phyloP scores from a whole-genome alignment of 2,888 invertebrate genomes.

The Hydriomena furcata region DNA sequence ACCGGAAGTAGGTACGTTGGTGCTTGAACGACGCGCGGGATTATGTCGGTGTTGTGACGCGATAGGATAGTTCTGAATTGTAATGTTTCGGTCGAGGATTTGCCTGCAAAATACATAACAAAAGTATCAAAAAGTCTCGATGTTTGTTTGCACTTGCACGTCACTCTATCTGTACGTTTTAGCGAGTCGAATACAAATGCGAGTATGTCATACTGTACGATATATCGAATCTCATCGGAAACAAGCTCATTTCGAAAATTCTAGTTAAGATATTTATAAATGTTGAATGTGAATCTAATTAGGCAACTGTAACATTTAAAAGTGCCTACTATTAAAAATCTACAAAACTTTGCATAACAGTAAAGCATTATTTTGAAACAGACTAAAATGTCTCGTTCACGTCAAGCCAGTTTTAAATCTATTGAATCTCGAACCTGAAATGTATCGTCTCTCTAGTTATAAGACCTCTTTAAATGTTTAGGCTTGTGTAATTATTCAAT shows the following conservation, averaged over 20 bases:
- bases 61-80: constrained; percentile 29
- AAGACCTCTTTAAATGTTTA: constrained; percentile 36
- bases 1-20: constrained; percentile 75
- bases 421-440: constrained; percentile 32
- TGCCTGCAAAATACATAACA: neutral
- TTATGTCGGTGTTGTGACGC: constrained; percentile 60
- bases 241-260: neutral
- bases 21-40: constrained; percentile 58
- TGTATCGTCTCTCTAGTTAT: constrained; percentile 38
- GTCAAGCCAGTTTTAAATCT: constrained; percentile 22
- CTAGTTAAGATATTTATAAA: constrained; percentile 12
- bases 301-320: constrained; percentile 8
- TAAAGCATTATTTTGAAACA: constrained; percentile 1
- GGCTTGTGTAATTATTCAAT: constrained; percentile 35
- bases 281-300: constrained; percentile 11
- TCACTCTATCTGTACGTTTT: no score
- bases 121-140: no score
- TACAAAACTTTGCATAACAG: neutral
- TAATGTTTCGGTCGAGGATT: constrained; percentile 9
- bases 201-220: no score
- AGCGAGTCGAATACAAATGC: no score
- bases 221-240: no score
- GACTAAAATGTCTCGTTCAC: constrained; percentile 3
- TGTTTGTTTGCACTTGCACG: no score
- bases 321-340: constrained; percentile 14